Evolutionary conservation across 2,113 vertebrate species (phyloP), one percentile per base, ranked within the genome.

Genomic region (Emydocephalus ijimae): DNA sequence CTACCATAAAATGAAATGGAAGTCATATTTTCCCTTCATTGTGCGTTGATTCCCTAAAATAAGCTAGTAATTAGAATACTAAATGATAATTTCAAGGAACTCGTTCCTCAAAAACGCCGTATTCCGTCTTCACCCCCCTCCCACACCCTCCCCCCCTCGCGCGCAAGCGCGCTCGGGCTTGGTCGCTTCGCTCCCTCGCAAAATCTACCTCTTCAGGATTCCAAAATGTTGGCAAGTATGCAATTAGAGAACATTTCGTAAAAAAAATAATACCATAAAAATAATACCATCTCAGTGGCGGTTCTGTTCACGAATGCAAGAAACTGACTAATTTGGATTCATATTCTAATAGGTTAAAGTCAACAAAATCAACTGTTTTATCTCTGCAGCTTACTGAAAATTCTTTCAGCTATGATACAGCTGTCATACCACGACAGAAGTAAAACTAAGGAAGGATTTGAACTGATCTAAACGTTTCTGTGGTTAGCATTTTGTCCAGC

Each of bases 401-500:
- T 45, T 87, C 23, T 61, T 86, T 50, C 45, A 45, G 45, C 45
- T 45, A 0, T 45, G 0, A 29, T 52, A 23, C 45, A 20, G 23
- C 29, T 12, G 87, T 87, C 18, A 24, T 74, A 23, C 12, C 43
- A 39, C 45, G 88, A 39, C 55, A 93, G 93, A 90, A 91, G 34
- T n/a, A 94, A 50, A 34, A 26, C 92, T 59, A 21, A 48, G 92
- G 91, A 34, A 85, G 89, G 7, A 88, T 95, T 26, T 48, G 50
- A 87, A 23, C 50, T 20, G 34, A 81, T 43, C 93, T 93, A 43
- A 24, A 81, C 59, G 91, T 89, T 92, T 92, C 89, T 93, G 85
- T 81, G 89, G 86, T 92, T 93, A 92, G 50, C 85, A 3, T 2
- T 64, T 92, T 96, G 59, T n/a, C 61, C 18, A 88, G n/a, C 92